Conservation (phyloP, 2,888 invertebrate species). For the Galeopsomyia nigrocyanea region DNA sequence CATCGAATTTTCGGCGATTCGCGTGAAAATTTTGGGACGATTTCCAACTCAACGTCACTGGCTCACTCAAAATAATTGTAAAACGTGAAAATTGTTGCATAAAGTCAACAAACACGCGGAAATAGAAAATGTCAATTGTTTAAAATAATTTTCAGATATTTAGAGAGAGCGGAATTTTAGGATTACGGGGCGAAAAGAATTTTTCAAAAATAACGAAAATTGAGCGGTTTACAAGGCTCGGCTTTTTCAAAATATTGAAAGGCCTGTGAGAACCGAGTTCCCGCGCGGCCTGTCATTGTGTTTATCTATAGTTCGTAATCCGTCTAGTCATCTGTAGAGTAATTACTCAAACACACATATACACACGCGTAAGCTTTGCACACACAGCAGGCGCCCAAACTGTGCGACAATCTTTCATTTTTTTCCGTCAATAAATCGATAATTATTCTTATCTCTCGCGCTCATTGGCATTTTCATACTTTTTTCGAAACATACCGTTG, state of each 20-base stretch:
- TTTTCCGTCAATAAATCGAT: too few species aligned
- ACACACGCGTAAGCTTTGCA: not conserved
- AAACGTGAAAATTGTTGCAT: too few species aligned
- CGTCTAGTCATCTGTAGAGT: too few species aligned
- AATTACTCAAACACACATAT: too few species aligned
- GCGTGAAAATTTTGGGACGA: too few species aligned
- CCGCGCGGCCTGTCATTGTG: conserved; percentile 10
- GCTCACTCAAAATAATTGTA: too few species aligned
- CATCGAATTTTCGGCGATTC: too few species aligned
- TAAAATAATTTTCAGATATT: not conserved
- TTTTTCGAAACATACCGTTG: too few species aligned
- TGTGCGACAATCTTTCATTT: too few species aligned
- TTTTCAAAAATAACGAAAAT: conserved; percentile 19
- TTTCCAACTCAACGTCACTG: too few species aligned
- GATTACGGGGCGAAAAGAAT: not conserved
- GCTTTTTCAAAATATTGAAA: conserved; percentile 1
- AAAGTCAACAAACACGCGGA: not conserved
- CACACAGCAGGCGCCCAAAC: not conserved
- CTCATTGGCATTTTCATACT: too few species aligned
- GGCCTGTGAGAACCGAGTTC: not conserved
- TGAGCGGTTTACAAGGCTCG: not conserved
- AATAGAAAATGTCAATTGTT: not conserved
- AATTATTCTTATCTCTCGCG: too few species aligned
- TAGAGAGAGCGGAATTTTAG: not conserved
- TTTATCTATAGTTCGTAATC: not conserved